Conservation (phyloP, 2,797 vertebrate genomes). For the Galago senegalensis region DNA sequence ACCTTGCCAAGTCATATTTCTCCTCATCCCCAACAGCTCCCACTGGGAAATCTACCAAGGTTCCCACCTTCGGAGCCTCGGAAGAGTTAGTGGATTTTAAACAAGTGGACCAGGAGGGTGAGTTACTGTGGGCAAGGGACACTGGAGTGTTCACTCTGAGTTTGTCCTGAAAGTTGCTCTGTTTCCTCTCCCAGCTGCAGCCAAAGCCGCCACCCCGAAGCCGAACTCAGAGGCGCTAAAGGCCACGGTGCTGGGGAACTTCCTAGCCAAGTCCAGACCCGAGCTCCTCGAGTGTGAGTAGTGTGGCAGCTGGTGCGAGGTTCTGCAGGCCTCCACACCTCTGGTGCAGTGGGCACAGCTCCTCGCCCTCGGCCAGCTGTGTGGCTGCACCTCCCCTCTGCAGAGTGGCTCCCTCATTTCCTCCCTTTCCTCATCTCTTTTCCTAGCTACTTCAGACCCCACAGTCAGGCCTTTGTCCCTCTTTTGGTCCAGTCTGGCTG, state of each 20-base stretch:
- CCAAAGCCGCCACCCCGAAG: rapidly evolving
- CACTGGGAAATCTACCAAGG: rapidly evolving
- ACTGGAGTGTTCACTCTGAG: neutral
- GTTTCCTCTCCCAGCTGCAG: constrained; percentile 67
- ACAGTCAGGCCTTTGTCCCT: neutral
- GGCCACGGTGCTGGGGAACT: constrained; percentile 72
- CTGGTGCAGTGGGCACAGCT: neutral
- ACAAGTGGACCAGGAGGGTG: neutral
- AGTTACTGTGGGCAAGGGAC: constrained; percentile 5
- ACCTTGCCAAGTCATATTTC: neutral
- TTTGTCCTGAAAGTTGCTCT: neutral
- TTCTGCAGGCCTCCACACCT: too few relatives aligned
- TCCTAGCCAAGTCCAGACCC: constrained; percentile 88
- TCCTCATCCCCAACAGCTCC: neutral
- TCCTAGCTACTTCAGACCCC: neutral
- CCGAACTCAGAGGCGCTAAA: rapidly evolving
- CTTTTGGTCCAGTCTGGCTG: neutral
- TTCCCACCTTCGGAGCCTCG: neutral
- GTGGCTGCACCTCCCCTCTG: neutral
- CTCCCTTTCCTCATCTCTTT: neutral
- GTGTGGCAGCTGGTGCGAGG: rapidly evolving
- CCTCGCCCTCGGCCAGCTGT: neutral
- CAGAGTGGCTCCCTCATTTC: too few relatives aligned
- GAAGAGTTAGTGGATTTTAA: neutral
- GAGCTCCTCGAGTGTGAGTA: constrained; percentile 95